These are phyloP conservation scores for Taphrorychus bicolor DNA, from an alignment of 2,888 invertebrate species.

Conservation along the genomic window DNA sequence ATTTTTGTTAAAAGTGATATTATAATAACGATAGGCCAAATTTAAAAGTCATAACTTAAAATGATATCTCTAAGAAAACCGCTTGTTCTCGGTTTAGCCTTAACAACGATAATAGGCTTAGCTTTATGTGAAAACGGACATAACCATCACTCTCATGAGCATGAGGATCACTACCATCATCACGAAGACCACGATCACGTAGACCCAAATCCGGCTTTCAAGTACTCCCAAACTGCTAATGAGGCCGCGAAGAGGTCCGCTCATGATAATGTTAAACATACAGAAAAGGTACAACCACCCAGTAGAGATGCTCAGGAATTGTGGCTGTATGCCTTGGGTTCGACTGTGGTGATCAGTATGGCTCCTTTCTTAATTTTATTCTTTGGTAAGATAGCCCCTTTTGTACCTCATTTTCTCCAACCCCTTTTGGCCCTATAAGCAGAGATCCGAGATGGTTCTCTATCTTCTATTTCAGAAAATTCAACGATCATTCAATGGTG, in stretches of 20 bases:
- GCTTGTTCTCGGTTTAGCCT: background rate
- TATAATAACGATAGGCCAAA: constrained; percentile 6
- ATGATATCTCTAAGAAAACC: background rate
- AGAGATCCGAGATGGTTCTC: too few relatives aligned
- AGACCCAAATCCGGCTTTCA: constrained; percentile 76
- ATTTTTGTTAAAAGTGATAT: too few relatives aligned
- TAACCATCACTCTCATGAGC: constrained; percentile 1
- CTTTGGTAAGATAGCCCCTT: constrained; percentile 51
- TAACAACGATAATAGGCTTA: constrained; percentile 3
- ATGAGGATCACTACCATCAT: constrained; percentile 24
- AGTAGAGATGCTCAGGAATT: constrained; percentile 53
- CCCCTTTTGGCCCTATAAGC: too few relatives aligned
- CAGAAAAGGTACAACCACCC: constrained; percentile 48
- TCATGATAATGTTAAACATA: constrained; percentile 17
- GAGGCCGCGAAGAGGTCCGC: constrained; percentile 38
- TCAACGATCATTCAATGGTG: too few relatives aligned
- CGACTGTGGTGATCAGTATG: constrained; percentile 92
- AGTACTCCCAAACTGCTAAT: constrained; percentile 78
- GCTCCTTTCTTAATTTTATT: constrained; percentile 94
- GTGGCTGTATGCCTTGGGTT: constrained; percentile 85
- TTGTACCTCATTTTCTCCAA: too few relatives aligned
- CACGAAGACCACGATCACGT: constrained; percentile 59
- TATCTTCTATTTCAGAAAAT: too few relatives aligned
- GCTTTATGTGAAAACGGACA: constrained; percentile 12
- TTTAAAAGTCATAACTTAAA: background rate